Evolutionary conservation across 2,113 vertebrate species (phyloP).

Genomic region (Puntigrus tetrazona): DNA sequence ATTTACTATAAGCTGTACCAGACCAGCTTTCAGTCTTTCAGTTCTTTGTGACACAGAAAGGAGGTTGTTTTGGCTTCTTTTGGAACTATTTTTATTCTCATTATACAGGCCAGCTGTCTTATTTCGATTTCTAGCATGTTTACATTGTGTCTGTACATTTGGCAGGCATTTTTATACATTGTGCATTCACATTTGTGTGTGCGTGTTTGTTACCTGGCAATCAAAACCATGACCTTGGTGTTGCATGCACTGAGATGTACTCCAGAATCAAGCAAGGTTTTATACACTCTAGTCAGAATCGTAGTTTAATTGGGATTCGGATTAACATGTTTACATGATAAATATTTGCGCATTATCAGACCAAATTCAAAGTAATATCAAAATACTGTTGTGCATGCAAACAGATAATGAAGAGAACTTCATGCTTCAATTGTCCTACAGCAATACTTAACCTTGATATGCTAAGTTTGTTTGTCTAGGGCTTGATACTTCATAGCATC

Average conservation of each 20-base stretch:
- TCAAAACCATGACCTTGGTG: neutral
- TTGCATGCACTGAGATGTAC: neutral
- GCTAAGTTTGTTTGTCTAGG: neutral
- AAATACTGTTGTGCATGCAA: neutral
- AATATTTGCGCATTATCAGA: neutral
- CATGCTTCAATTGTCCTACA: neutral
- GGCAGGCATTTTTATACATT: neutral
- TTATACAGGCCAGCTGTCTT: constrained; percentile 1
- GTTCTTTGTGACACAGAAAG: neutral
- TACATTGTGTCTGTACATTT: neutral
- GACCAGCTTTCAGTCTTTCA: neutral
- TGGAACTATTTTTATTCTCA: neutral
- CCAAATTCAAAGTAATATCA: neutral
- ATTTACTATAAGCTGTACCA: neutral
- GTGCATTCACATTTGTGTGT: neutral
- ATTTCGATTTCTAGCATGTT: neutral
- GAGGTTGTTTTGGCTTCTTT: neutral
- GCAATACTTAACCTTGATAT: neutral
- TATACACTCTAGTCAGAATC: neutral
- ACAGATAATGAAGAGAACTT: neutral
- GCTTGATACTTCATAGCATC: neutral
- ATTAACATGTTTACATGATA: neutral
- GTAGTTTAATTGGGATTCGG: neutral
- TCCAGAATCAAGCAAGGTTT: neutral
- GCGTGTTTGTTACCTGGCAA: neutral